Evolutionary conservation across 1,140 invertebrate genomes (phyloP), one percentile per base, ranked within the genome.

Genomic region (Bombus confusus): DNA sequence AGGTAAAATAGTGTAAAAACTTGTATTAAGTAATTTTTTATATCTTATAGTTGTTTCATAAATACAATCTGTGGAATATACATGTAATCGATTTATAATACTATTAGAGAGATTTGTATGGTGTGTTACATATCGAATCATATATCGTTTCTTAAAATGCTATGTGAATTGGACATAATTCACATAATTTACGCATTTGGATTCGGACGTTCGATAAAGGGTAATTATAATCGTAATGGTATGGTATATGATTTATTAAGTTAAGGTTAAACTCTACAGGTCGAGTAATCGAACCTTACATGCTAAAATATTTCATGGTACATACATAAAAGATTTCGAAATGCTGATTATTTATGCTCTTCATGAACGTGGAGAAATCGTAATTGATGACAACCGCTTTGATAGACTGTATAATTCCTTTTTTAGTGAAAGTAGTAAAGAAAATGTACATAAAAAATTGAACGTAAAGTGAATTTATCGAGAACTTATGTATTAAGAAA

Each of bases 341-440:
- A 85, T 66, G 39, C 41, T 31, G 69, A 89, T 90, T 89, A 90
- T 81, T 85, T 72, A 89, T 85, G 79, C 79, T 34, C 69, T 57
- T 71, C 37, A 64, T 84, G 82, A 68, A 66, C 57, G 74, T 59
- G 82, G 82, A 85, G 88, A 90, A 90, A 90, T 90, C 86, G 79
- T 69, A 86, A 72, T 81, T 82, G 77, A 89, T 83, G 83, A 86
- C 57, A 81, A 83, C 34, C 41, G 37, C 41, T 22, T 77, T 85
- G 74, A 34, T 77, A 79, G 59, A 81, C 80, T 86, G 34, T n/a
- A 77, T 83, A 75, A 72, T 88, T 83, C 59, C 59, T 68, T 73
- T 82, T 74, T 71, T 73, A 64, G 71, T 86, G 79, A 88, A 88
- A 89, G 87, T 72, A 64, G 59, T 13, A 59, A 75, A 88, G 75